These are phyloP conservation scores for Abrostola tripartita DNA, from an alignment of 2,888 invertebrate genomes.

Conservation along the genomic window DNA sequence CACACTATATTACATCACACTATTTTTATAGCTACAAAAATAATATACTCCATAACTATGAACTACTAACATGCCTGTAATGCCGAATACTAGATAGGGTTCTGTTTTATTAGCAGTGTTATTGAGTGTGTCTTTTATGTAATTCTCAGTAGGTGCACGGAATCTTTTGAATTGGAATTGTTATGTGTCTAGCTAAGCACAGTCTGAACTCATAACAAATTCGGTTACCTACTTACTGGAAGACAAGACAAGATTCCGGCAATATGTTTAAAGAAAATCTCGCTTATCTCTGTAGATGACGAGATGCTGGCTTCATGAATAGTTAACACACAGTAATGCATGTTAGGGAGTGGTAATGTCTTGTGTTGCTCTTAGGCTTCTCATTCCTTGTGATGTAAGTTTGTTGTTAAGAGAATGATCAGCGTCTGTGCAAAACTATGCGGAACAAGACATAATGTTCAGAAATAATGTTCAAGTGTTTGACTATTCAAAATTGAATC, in stretches of 20 bases:
- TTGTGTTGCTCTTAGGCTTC: neutral
- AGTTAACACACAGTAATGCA: constrained; percentile 2
- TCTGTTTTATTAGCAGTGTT: too few relatives aligned
- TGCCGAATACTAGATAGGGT: too few relatives aligned
- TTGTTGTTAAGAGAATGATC: neutral
- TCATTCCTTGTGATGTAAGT: neutral
- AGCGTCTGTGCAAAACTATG: neutral
- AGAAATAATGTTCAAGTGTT: too few relatives aligned
- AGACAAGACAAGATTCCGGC: constrained; percentile 10
- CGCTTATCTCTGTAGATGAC: constrained; percentile 13
- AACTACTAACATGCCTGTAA: too few relatives aligned
- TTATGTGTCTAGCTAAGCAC: neutral
- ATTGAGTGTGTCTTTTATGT: too few relatives aligned
- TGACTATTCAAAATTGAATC: too few relatives aligned
- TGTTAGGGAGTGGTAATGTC: neutral
- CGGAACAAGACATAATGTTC: too few relatives aligned
- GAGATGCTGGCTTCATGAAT: constrained; percentile 23
- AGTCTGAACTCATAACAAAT: constrained; percentile 9
- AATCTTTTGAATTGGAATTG: too few relatives aligned
- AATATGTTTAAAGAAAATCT: constrained; percentile 26
- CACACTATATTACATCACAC: too few relatives aligned
- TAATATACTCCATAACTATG: too few relatives aligned
- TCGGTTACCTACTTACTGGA: constrained; percentile 14
- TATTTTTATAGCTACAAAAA: too few relatives aligned
- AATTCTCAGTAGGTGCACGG: too few relatives aligned